phyloP scores from a whole-genome alignment of 2,113 vertebrate species.

The Nettapus auritus region DNA sequence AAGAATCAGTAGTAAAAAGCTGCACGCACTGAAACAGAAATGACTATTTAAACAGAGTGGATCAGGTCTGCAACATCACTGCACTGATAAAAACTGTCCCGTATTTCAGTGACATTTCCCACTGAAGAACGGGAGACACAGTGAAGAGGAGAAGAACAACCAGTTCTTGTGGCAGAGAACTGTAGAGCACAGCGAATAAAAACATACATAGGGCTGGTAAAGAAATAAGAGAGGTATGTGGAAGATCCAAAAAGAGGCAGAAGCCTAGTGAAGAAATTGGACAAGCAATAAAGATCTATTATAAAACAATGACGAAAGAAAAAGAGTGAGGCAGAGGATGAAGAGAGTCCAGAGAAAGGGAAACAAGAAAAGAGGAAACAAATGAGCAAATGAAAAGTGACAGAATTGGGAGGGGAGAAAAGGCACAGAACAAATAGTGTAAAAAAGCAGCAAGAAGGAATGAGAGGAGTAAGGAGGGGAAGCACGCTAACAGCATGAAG shows the following conservation, averaged over 20 bases:
- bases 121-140: not conserved
- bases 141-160: not conserved
- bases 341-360: not conserved
- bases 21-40: constrained; percentile 15
- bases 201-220: not conserved
- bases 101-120: not conserved
- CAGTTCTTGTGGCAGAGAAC: not conserved
- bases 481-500: not conserved
- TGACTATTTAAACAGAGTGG: not conserved
- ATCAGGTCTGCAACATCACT: not conserved
- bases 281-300: not conserved
- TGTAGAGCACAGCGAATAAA: not conserved
- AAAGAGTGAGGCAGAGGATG: not conserved
- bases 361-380: not conserved
- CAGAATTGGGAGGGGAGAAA: too few species aligned
- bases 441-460: not conserved
- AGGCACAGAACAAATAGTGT: not conserved
- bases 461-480: not conserved
- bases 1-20: constrained; percentile 45
- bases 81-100: constrained; percentile 7
- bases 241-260: not conserved
- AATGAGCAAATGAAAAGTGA: not conserved
- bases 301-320: not conserved
- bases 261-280: not conserved
- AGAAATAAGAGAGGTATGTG: not conserved